These are phyloP conservation scores for Drosophila nigrodunni DNA, from an alignment of 1,140 invertebrate genomes.

Conservation along the genomic window DNA sequence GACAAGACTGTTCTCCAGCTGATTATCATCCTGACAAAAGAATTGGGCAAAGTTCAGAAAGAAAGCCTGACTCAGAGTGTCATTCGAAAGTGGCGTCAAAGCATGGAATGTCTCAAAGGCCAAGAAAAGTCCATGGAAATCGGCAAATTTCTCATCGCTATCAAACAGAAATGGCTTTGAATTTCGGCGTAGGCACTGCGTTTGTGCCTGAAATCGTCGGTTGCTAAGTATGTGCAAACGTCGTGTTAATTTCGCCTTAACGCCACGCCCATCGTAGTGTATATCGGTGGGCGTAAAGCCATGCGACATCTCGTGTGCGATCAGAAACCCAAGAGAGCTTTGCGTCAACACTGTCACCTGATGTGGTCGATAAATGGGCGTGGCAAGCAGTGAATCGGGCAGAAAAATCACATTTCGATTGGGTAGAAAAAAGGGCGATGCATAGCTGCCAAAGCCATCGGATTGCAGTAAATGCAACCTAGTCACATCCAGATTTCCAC, in stretches of 20 bases:
- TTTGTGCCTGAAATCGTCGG: background rate
- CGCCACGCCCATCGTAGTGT: conserved; percentile 13
- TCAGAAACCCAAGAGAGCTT: conserved; percentile 58
- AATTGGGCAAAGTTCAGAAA: conserved; percentile 60
- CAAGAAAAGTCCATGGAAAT: conserved; percentile 46
- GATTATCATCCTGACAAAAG: conserved; percentile 39
- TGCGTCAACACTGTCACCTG: conserved; percentile 34
- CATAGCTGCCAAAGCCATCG: conserved; percentile 43
- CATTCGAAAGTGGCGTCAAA: background rate
- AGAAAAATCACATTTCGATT: conserved; percentile 40
- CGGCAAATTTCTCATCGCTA: conserved; percentile 50
- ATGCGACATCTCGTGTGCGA: conserved; percentile 60
- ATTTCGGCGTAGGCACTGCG: background rate
- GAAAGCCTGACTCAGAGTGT: conserved; percentile 23
- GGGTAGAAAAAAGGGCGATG: conserved; percentile 50
- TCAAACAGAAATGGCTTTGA: background rate
- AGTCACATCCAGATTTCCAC: background rate
- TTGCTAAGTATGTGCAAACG: background rate
- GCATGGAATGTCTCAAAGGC: conserved; percentile 41
- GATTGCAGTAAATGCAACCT: background rate
- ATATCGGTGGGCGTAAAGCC: conserved; percentile 41
- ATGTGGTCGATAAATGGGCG: conserved; percentile 25
- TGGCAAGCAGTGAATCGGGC: conserved; percentile 45
- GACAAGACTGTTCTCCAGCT: background rate
- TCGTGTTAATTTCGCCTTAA: background rate